A percentile compares a stretch with the other conserved stretches of the same genome.
These are phyloP conservation scores for Drosophila mayaguana DNA, from an alignment of 2,888 invertebrate genomes.

Conservation along the genomic window DNA sequence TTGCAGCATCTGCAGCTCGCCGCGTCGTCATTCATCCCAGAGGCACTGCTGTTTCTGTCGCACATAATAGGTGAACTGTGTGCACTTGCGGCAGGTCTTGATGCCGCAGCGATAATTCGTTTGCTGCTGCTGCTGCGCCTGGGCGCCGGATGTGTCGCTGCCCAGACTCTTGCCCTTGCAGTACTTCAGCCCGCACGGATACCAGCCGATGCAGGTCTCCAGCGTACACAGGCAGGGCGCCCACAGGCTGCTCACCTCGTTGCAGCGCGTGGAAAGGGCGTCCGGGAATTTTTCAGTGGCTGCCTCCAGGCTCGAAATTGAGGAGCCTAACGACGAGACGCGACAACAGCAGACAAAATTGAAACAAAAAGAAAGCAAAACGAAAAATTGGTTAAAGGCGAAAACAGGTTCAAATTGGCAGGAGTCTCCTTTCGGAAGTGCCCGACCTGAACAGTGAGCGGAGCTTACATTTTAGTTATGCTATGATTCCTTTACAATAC, in stretches of 20 bases:
- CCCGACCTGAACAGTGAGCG: not conserved
- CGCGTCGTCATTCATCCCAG: conserved; percentile 90
- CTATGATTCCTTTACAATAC: not conserved
- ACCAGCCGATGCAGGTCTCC: conserved; percentile 97
- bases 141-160: conserved; percentile 71
- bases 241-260: conserved; percentile 89
- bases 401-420: not conserved
- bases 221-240: conserved; percentile 93
- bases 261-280: conserved; percentile 87
- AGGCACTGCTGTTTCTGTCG: conserved; percentile 93
- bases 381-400: conserved; percentile 5
- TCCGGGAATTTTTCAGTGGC: conserved; percentile 90
- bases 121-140: conserved; percentile 45
- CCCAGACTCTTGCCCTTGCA: conserved; percentile 92
- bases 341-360: not conserved
- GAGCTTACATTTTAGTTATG: not conserved
- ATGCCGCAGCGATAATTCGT: conserved; percentile 96
- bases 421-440: not conserved
- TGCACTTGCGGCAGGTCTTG: conserved; percentile 96
- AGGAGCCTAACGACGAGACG: conserved; percentile 86
- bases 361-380: conserved; percentile 1
- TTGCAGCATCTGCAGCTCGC: conserved; percentile 82
- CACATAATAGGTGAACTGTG: conserved; percentile 94
- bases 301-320: conserved; percentile 90
- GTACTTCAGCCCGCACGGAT: conserved; percentile 97